phyloP scores from a whole-genome alignment of 2,888 invertebrate genomes.

The Thymelicus acteon region DNA sequence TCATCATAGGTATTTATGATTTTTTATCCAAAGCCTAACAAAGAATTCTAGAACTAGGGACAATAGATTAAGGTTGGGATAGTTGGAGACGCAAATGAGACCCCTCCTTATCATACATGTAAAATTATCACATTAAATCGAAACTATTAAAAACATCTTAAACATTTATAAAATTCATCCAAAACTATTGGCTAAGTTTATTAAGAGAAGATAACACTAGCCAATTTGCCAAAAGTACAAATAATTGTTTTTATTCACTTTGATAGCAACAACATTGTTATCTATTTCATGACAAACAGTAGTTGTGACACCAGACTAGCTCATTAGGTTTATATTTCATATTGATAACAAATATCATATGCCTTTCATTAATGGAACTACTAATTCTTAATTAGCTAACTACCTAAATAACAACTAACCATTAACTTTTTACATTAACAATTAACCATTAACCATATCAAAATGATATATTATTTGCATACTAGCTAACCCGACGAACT shows the following conservation, averaged over 20 bases:
- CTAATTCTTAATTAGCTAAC: not conserved
- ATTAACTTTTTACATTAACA: no score
- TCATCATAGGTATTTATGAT: no score
- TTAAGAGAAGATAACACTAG: not conserved
- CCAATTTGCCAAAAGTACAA: not conserved
- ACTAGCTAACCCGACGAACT: no score
- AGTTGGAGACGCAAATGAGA: no score
- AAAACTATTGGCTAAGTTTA: not conserved
- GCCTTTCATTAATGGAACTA: not conserved
- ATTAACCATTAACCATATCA: no score
- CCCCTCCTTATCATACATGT: no score
- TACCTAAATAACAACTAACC: no score
- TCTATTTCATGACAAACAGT: slow-evolving; percentile 23
- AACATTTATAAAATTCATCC: not conserved
- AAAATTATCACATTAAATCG: no score
- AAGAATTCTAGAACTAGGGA: no score
- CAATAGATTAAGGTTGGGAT: no score
- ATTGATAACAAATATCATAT: slow-evolving; percentile 8
- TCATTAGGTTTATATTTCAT: slow-evolving; percentile 21
- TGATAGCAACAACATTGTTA: slow-evolving; percentile 14
- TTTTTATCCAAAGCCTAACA: no score
- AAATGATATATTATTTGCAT: no score
- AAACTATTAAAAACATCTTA: not conserved
- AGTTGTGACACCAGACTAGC: slow-evolving; percentile 13
- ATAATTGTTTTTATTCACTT: slow-evolving; percentile 18